phyloP scores from a whole-genome alignment of 35 echinoderm and acorn worm species.

The Strongylocentrotus purpuratus region DNA sequence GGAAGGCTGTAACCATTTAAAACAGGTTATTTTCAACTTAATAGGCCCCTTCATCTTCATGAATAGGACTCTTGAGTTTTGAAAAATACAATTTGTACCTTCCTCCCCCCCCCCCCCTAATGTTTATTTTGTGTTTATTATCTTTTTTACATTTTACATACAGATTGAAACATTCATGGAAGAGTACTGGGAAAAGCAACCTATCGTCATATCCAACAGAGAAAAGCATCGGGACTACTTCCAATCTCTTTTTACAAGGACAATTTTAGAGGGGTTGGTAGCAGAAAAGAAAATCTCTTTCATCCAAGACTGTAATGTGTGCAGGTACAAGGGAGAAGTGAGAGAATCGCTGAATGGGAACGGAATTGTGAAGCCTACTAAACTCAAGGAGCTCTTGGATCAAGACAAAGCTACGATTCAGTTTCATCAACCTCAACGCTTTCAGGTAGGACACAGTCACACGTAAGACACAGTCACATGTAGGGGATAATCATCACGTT shows the following conservation, averaged over 20 bases:
- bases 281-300: conserved; percentile 60
- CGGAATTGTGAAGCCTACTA: conserved; percentile 46
- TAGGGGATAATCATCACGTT: too few relatives aligned
- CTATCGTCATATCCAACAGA: conserved; percentile 65
- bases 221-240: not conserved
- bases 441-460: conserved; percentile 65
- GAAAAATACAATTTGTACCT: too few relatives aligned
- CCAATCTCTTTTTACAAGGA: conserved; percentile 58
- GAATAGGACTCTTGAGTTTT: too few relatives aligned
- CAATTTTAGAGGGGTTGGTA: conserved; percentile 58
- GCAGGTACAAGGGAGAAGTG: conserved; percentile 63
- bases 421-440: conserved; percentile 93
- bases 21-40: too few relatives aligned
- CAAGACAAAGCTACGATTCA: conserved; percentile 76
- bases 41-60: too few relatives aligned
- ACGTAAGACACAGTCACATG: not conserved
- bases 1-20: too few relatives aligned
- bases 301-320: conserved; percentile 66
- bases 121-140: too few relatives aligned
- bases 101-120: too few relatives aligned
- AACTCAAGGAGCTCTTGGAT: conserved; percentile 67
- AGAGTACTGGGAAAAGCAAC: conserved; percentile 89
- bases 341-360: conserved; percentile 72
- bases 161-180: conserved; percentile 64
- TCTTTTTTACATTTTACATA: too few relatives aligned